Conservation (phyloP, 2,888 invertebrate genomes). For the Yponomeuta malinellus region DNA sequence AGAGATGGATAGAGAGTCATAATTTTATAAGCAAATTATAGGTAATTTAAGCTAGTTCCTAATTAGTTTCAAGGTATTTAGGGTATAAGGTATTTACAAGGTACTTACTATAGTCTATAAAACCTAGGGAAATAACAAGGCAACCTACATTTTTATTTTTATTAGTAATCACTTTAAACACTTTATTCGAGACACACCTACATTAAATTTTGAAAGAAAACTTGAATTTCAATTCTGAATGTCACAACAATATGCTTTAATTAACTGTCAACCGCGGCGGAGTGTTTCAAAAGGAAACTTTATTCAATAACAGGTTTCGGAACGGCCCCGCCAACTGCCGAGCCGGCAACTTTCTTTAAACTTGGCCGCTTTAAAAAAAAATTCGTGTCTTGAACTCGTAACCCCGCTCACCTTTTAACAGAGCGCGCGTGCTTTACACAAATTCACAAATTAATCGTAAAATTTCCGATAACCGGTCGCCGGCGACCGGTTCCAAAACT, state of each 20-base stretch:
- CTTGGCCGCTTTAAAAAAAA: conserved; percentile 24
- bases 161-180: no score
- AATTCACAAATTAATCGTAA: conserved; percentile 71
- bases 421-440: conserved; percentile 55
- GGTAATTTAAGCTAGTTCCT: no score
- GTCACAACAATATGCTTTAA: conserved; percentile 11
- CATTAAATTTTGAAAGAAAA: not conserved
- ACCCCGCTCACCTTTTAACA: conserved; percentile 59
- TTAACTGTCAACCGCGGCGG: conserved; percentile 1
- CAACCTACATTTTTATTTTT: no score
- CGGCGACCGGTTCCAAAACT: conserved; percentile 47
- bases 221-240: not conserved
- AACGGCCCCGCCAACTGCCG: conserved; percentile 9
- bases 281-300: conserved; percentile 1
- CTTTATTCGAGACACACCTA: no score
- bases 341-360: conserved; percentile 29
- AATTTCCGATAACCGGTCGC: conserved; percentile 44
- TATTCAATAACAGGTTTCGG: conserved; percentile 12
- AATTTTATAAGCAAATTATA: no score
- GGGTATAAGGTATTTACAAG: no score
- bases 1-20: no score
- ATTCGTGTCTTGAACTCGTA: conserved; percentile 39
- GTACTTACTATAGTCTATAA: no score
- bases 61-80: no score
- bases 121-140: no score